Conservation (phyloP, 2,888 invertebrate species). For the Tinea trinotella region DNA sequence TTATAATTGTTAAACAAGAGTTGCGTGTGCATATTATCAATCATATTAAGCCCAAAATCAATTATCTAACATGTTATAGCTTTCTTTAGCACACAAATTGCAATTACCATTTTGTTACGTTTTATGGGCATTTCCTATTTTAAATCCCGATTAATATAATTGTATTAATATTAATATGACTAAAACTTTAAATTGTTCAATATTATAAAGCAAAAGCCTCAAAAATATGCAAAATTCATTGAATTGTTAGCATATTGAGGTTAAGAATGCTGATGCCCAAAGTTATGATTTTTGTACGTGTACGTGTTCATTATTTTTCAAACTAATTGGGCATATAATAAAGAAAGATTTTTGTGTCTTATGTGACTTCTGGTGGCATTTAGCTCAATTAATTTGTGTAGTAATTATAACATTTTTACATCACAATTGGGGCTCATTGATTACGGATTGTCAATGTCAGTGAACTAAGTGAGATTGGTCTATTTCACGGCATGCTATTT, state of each 20-base stretch:
- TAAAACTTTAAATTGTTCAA: background rate
- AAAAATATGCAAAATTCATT: background rate
- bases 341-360: background rate
- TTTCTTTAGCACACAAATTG: constrained; percentile 36
- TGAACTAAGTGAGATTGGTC: background rate
- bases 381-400: background rate
- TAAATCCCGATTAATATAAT: constrained; percentile 23
- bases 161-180: background rate
- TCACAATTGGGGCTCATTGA: constrained; percentile 34
- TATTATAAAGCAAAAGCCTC: background rate
- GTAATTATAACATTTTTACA: constrained; percentile 10
- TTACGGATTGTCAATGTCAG: constrained; percentile 42
- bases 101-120: constrained; percentile 68
- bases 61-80: constrained; percentile 28
- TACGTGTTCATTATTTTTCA: background rate
- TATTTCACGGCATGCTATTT: constrained; percentile 2
- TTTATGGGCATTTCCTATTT: constrained; percentile 50
- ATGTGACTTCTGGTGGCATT: background rate
- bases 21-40: background rate
- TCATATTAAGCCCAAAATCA: background rate
- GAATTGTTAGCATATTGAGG: constrained; percentile 43
- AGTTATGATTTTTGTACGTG: constrained; percentile 6
- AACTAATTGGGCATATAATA: background rate
- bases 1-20: constrained; percentile 23
- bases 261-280: constrained; percentile 36